These are phyloP conservation scores for Adelognathus sp. DNA, from an alignment of 2,888 invertebrate species.

Conservation along the genomic window DNA sequence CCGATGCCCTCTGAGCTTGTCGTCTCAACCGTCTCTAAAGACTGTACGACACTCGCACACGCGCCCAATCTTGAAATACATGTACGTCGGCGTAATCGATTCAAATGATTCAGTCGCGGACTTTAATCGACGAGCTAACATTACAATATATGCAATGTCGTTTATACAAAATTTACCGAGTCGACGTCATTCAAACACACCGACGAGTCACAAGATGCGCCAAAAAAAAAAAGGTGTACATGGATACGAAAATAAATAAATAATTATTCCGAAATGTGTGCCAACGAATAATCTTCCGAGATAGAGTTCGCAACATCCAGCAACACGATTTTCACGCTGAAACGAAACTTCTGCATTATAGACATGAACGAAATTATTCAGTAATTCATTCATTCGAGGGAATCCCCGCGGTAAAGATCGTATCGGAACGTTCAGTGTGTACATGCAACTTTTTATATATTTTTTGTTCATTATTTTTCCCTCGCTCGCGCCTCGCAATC, in stretches of 20 bases:
- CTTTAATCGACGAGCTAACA: conserved; percentile 34
- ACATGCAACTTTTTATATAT: not conserved
- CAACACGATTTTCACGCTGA: not conserved
- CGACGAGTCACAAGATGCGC: not conserved
- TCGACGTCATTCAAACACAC: not conserved
- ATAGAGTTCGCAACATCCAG: not conserved
- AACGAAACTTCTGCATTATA: not conserved
- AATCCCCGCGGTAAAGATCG: not conserved
- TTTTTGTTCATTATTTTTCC: not conserved
- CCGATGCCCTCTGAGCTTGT: conserved; percentile 57
- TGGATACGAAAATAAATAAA: too few relatives aligned
- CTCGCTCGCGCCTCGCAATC: conserved; percentile 33
- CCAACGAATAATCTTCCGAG: too few relatives aligned
- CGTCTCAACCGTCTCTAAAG: conserved; percentile 1
- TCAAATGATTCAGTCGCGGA: conserved; percentile 39
- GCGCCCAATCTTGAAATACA: not conserved
- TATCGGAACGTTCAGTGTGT: not conserved
- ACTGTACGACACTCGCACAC: not conserved
- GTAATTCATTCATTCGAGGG: not conserved
- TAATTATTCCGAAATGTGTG: too few relatives aligned
- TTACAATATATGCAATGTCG: not conserved
- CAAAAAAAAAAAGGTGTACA: too few relatives aligned
- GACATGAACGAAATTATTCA: not conserved
- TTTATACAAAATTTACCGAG: not conserved
- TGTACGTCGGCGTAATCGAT: not conserved